Percentiles rank a stretch among this genome's conserved stretches.
Conservation (phyloP, 2,797 vertebrate genomes). For the Ctenopoma kingsleyae region DNA sequence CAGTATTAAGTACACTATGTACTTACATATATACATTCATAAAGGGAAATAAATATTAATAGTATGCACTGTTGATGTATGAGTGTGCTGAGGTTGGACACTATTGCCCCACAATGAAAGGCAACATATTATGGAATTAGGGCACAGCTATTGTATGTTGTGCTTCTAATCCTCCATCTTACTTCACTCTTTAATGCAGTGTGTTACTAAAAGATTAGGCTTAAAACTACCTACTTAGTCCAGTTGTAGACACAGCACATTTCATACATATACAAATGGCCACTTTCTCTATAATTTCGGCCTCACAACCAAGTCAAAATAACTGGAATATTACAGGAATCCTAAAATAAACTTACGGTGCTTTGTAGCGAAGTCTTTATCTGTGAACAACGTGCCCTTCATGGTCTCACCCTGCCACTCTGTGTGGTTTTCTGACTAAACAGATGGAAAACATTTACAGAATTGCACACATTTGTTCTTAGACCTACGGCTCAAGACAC, state of each 20-base stretch:
- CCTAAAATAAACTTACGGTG: neutral
- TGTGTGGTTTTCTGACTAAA: neutral
- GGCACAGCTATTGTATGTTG: neutral
- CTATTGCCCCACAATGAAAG: neutral
- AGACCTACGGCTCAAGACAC: neutral
- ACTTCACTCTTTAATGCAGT: neutral
- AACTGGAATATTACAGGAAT: neutral
- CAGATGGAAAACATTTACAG: constrained; percentile 14
- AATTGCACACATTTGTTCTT: constrained; percentile 3
- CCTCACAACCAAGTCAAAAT: neutral
- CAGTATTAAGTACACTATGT: neutral
- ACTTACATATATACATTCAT: neutral
- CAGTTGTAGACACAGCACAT: neutral
- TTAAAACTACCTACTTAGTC: neutral
- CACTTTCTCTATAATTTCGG: neutral
- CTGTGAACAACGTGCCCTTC: neutral
- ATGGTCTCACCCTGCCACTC: neutral
- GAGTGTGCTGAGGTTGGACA: neutral
- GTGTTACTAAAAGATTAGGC: neutral
- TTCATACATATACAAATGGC: too few species aligned
- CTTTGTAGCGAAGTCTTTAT: neutral
- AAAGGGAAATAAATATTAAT: neutral
- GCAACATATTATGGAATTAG: neutral
- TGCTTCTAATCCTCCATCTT: neutral
- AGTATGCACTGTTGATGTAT: neutral